Conservation (phyloP, 2,797 vertebrate species). For the Anabas testudineus region DNA sequence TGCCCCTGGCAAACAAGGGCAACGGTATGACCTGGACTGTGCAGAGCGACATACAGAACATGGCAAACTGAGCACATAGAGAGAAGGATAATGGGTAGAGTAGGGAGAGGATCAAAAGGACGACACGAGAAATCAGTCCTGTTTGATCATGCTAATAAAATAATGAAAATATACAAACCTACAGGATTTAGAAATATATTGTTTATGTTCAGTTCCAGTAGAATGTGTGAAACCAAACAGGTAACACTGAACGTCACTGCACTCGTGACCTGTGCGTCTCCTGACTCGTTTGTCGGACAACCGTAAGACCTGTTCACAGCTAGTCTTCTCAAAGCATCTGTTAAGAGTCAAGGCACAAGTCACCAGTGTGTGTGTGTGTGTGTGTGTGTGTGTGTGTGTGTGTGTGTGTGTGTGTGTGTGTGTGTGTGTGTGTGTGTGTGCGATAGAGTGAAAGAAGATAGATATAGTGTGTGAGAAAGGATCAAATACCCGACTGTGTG, state of each 20-base stretch:
- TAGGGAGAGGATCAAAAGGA: not conserved
- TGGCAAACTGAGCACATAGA: not conserved
- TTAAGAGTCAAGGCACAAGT: conserved; percentile 1
- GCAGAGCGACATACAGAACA: conserved; percentile 23
- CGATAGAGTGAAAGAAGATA: not conserved
- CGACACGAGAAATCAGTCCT: too few relatives aligned
- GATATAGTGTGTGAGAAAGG: not conserved
- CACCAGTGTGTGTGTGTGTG: not conserved
- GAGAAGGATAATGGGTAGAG: not conserved
- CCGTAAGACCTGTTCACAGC: conserved; percentile 2
- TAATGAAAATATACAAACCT: too few relatives aligned
- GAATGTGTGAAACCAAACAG: not conserved
- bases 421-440: not conserved
- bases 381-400: not conserved
- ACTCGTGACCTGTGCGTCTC: not conserved
- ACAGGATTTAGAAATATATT: too few relatives aligned
- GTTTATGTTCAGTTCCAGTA: not conserved
- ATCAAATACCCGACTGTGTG: conserved; percentile 5
- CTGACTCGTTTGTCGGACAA: conserved; percentile 3
- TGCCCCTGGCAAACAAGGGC: conserved; percentile 61
- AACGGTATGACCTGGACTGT: conserved; percentile 49
- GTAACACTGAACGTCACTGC: not conserved
- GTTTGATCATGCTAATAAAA: too few relatives aligned
- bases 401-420: conserved; percentile 3
- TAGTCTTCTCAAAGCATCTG: conserved; percentile 15